phyloP scores from a whole-genome alignment of 2,888 invertebrate species.

The Apoderus coryli region DNA sequence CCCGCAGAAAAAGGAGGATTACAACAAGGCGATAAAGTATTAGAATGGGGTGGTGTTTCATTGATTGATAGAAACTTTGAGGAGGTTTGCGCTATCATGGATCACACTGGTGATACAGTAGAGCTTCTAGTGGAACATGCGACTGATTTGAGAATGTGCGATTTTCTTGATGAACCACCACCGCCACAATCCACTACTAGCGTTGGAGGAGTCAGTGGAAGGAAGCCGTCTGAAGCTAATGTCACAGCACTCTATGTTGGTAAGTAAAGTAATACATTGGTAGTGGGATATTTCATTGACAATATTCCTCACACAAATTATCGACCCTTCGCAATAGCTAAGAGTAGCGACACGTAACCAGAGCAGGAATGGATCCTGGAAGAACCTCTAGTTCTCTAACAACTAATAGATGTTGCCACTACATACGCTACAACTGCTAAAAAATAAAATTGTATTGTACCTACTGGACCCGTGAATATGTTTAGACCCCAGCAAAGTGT shows the following conservation, averaged over 20 bases:
- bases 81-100: slow-evolving; percentile 82
- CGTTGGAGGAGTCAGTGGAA: too few relatives aligned
- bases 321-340: background rate
- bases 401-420: too few relatives aligned
- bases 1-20: slow-evolving; percentile 82
- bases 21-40: slow-evolving; percentile 67
- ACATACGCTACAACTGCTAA: too few relatives aligned
- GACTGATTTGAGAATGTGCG: slow-evolving; percentile 56
- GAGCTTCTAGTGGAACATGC: slow-evolving; percentile 78
- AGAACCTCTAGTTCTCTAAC: too few relatives aligned
- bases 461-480: too few relatives aligned
- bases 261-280: too few relatives aligned
- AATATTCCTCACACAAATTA: background rate
- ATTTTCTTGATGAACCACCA: slow-evolving; percentile 50
- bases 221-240: slow-evolving; percentile 34
- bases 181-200: slow-evolving; percentile 30
- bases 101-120: slow-evolving; percentile 70
- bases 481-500: too few relatives aligned
- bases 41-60: slow-evolving; percentile 85
- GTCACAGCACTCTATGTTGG: slow-evolving; percentile 45
- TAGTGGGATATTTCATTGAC: too few relatives aligned
- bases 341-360: background rate
- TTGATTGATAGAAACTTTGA: slow-evolving; percentile 86
- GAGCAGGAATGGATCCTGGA: too few relatives aligned
- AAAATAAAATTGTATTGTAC: too few relatives aligned